Evolutionary conservation across 2,113 vertebrate genomes (phyloP).

Genomic region (Gallinago paraguaiae): DNA sequence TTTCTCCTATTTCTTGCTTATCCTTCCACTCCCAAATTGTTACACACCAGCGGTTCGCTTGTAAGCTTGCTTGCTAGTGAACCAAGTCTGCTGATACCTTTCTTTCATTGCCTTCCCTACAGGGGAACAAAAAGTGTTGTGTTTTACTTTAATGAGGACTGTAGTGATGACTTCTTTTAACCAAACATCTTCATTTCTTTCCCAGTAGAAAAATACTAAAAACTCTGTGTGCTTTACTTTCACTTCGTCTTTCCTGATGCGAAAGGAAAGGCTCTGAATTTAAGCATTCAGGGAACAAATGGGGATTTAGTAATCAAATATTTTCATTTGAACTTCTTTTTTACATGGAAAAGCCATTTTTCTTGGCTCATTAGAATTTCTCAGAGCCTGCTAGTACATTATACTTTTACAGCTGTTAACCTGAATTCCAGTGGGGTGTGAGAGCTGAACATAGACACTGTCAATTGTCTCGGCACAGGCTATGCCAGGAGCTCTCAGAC

Average conservation of each 20-base stretch:
- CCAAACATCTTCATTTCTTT: background rate
- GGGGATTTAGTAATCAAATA: background rate
- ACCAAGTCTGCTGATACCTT: background rate
- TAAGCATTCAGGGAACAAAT: background rate
- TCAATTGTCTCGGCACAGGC: accelerated
- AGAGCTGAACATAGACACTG: background rate
- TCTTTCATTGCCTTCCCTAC: background rate
- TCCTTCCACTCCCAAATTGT: background rate
- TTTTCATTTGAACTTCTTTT: background rate
- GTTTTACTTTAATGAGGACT: background rate
- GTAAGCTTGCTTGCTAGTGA: background rate
- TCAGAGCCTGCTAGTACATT: background rate
- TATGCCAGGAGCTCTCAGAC: accelerated
- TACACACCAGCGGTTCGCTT: background rate
- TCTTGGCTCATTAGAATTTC: background rate
- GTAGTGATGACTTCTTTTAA: background rate
- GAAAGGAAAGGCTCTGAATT: background rate
- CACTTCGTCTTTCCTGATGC: background rate
- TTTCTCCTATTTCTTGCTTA: background rate
- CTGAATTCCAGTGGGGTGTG: background rate
- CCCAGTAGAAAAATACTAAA: background rate
- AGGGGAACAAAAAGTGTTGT: background rate
- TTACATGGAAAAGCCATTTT: background rate
- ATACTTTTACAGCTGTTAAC: background rate
- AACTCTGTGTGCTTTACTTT: background rate